A percentile compares a stretch with the other conserved stretches of the same genome.
These are phyloP conservation scores for Agriopis aurantiaria DNA, from an alignment of 2,888 invertebrate species.

Conservation along the genomic window DNA sequence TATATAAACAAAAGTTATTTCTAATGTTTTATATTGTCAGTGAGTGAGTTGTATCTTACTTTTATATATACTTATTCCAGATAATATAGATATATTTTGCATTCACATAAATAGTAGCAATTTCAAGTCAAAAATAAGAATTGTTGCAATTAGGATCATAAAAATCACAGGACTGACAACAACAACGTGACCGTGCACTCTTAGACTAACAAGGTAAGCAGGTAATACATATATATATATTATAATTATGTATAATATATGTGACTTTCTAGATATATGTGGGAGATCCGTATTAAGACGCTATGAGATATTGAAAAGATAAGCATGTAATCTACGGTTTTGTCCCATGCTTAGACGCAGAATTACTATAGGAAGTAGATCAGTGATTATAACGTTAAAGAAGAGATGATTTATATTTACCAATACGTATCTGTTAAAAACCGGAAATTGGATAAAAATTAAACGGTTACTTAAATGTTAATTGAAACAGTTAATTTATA, in stretches of 20 bases:
- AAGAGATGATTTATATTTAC: too few relatives aligned
- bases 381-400: too few relatives aligned
- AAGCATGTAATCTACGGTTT: conserved; percentile 15
- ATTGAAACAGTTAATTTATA: too few relatives aligned
- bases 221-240: conserved; percentile 10
- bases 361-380: neutral
- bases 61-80: too few relatives aligned
- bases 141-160: neutral
- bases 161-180: neutral
- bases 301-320: conserved; percentile 22
- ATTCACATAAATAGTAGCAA: too few relatives aligned
- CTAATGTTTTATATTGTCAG: too few relatives aligned
- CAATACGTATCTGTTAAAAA: too few relatives aligned
- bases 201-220: neutral
- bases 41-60: too few relatives aligned
- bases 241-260: neutral
- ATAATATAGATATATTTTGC: too few relatives aligned
- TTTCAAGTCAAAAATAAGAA: neutral
- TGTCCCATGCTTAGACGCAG: neutral
- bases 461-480: too few relatives aligned
- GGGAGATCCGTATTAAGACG: conserved; percentile 52
- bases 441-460: too few relatives aligned
- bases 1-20: too few relatives aligned
- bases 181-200: neutral
- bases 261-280: neutral